Evolutionary conservation across 35 echinoderm and acorn worm species (phyloP).

Genomic region (Anneissia japonica): DNA sequence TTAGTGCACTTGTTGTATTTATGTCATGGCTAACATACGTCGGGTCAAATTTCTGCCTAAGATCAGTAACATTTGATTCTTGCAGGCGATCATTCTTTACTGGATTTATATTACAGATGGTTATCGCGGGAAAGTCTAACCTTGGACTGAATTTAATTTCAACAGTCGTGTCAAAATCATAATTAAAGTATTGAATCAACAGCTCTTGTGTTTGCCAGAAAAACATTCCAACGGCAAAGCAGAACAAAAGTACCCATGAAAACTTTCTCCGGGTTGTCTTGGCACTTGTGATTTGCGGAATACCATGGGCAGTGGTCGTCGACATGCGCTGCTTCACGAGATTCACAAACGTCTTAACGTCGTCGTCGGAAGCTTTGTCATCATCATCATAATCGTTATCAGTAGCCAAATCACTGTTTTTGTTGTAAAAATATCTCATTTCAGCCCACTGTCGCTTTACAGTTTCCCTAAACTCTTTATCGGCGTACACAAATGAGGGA

Average conservation of each 20-base stretch:
- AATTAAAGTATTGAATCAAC: slow-evolving; percentile 14
- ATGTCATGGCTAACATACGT: too few species aligned
- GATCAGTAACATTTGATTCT: neutral
- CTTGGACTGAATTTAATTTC: slow-evolving; percentile 16
- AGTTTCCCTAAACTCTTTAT: neutral
- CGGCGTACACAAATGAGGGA: neutral
- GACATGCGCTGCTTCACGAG: slow-evolving; percentile 29
- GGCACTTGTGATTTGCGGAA: slow-evolving; percentile 71
- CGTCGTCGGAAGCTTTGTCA: neutral
- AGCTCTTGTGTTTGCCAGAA: slow-evolving; percentile 5
- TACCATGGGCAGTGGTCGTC: slow-evolving; percentile 59
- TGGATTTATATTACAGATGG: slow-evolving; percentile 83
- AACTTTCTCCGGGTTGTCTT: slow-evolving; percentile 16
- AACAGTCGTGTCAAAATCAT: slow-evolving; percentile 50
- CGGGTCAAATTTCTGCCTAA: neutral
- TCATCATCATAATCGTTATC: neutral
- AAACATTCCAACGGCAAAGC: slow-evolving; percentile 39
- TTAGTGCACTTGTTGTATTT: too few species aligned
- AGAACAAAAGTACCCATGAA: slow-evolving; percentile 52
- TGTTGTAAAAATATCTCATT: neutral
- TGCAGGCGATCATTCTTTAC: slow-evolving; percentile 8
- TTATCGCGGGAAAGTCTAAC: slow-evolving; percentile 63
- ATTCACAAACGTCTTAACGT: slow-evolving; percentile 10
- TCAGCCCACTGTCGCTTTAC: neutral
- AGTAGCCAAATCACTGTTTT: neutral